phyloP scores from a whole-genome alignment of 2,797 vertebrate genomes.

The Danio choprae region DNA sequence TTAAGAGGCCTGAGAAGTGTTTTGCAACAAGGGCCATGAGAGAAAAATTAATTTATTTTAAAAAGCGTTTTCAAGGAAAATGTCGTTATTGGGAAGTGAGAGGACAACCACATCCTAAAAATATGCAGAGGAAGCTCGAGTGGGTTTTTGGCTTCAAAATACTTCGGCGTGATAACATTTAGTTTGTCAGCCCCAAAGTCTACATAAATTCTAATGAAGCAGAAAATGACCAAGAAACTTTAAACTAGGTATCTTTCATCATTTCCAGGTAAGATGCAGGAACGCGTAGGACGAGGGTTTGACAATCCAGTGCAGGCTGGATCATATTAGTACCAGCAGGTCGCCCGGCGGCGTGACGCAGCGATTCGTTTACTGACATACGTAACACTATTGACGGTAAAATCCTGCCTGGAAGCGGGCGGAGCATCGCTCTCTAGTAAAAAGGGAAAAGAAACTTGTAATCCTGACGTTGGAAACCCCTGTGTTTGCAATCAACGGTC shows the following conservation, averaged over 20 bases:
- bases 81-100: constrained; percentile 37
- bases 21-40: neutral
- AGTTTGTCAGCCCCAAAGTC: neutral
- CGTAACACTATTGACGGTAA: constrained; percentile 81
- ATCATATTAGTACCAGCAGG: constrained; percentile 42
- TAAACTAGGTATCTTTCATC: neutral
- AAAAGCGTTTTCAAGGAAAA: constrained; percentile 53
- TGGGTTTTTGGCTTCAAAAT: constrained; percentile 19
- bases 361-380: constrained; percentile 76
- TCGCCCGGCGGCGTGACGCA: constrained; percentile 72
- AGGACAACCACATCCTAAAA: constrained; percentile 40
- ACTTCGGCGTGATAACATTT: neutral
- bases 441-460: constrained; percentile 48
- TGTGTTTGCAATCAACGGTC: neutral
- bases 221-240: neutral
- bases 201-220: neutral
- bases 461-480: constrained; percentile 55
- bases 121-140: constrained; percentile 17
- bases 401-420: constrained; percentile 65
- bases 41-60: constrained; percentile 1
- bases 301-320: constrained; percentile 30
- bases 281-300: constrained; percentile 3
- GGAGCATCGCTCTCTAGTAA: constrained; percentile 70
- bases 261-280: neutral
- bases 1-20: neutral